Evolutionary conservation across 2,113 vertebrate species (phyloP).

Genomic region (Coracopsis vasa): DNA sequence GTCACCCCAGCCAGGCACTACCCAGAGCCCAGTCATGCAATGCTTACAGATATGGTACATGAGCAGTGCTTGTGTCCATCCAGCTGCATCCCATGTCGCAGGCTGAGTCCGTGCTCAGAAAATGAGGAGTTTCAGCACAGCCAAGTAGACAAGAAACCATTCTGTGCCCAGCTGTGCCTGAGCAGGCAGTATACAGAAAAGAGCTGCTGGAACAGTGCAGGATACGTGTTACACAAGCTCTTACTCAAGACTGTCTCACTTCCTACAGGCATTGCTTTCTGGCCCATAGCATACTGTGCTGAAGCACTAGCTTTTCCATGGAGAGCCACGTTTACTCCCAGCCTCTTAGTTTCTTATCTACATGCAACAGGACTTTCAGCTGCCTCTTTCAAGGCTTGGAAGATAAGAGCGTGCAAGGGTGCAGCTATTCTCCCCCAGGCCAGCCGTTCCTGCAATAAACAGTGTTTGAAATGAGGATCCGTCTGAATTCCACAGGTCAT

Average conservation of each 20-base stretch:
- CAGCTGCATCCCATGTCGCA: fast-evolving
- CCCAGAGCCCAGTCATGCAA: fast-evolving
- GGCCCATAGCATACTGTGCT: not conserved
- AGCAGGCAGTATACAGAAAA: not conserved
- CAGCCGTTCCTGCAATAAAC: not conserved
- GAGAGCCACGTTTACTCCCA: not conserved
- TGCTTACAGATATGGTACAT: not conserved
- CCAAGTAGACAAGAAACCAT: not conserved
- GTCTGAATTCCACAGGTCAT: not conserved
- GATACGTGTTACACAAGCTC: not conserved
- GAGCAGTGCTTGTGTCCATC: fast-evolving
- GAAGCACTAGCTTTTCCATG: not conserved
- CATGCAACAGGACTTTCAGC: not conserved
- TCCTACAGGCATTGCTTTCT: not conserved
- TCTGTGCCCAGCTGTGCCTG: not conserved
- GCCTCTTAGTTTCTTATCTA: not conserved
- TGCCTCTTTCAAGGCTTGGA: not conserved
- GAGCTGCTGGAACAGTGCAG: not conserved
- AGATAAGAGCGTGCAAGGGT: not conserved
- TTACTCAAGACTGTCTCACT: not conserved
- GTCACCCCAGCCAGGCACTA: not conserved
- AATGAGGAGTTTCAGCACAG: not conserved
- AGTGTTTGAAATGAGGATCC: not conserved
- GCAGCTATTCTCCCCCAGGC: not conserved
- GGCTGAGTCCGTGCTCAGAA: not conserved